These are phyloP conservation scores for Drosophila tropicalis DNA, from an alignment of 1,140 invertebrate genomes.

Conservation along the genomic window DNA sequence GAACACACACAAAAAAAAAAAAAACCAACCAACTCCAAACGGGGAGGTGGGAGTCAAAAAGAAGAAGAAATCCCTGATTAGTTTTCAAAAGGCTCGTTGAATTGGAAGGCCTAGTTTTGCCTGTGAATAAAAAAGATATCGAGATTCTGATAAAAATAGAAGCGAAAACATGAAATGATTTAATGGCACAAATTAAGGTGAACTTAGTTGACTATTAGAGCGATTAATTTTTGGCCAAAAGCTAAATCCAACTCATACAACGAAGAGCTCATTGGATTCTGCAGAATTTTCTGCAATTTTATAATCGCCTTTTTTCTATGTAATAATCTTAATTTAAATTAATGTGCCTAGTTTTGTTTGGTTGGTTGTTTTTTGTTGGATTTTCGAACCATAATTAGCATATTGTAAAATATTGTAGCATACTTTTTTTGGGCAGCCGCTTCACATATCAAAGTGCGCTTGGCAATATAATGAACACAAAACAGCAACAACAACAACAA, in stretches of 20 bases:
- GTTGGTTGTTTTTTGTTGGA: too few relatives aligned
- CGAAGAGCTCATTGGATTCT: neutral
- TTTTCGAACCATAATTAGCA: conserved; percentile 42
- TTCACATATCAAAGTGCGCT: conserved; percentile 21
- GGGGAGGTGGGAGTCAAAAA: conserved; percentile 20
- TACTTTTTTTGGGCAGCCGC: conserved; percentile 27
- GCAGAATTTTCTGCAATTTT: neutral
- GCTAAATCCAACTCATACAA: neutral
- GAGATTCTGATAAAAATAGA: conserved; percentile 10
- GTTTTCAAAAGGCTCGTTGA: conserved; percentile 59
- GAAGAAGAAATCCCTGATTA: conserved; percentile 69
- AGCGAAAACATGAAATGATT: conserved; percentile 1
- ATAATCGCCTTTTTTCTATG: neutral
- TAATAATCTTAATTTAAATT: neutral
- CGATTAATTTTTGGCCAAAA: too few relatives aligned
- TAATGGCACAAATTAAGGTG: conserved; percentile 11
- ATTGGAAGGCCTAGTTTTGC: conserved; percentile 60
- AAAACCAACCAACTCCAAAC: neutral
- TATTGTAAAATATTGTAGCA: conserved; percentile 48
- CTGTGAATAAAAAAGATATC: conserved; percentile 21
- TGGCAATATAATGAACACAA: conserved; percentile 16
- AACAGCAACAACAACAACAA: neutral
- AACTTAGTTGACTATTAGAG: neutral
- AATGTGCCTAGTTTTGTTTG: too few relatives aligned
- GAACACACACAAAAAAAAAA: conserved; percentile 14